Conservation (phyloP, 2,797 vertebrate genomes). For the Anguilla marmorata region DNA sequence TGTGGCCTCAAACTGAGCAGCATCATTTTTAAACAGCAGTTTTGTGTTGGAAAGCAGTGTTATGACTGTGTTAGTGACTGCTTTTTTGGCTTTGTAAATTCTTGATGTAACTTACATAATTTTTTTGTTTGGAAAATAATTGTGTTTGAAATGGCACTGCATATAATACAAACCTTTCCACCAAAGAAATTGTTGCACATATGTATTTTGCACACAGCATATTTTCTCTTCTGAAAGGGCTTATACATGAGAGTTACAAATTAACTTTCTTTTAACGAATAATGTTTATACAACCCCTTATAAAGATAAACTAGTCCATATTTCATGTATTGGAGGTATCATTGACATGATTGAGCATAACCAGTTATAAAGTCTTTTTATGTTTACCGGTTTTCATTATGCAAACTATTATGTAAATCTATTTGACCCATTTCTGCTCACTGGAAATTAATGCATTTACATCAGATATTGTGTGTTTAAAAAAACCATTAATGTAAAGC, state of each 20-base stretch:
- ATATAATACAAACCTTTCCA: no score
- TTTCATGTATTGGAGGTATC: neutral
- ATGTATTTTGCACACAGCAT: no score
- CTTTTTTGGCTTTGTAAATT: no score
- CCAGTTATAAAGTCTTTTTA: slow-evolving; percentile 4
- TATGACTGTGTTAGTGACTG: no score
- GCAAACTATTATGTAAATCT: slow-evolving; percentile 73
- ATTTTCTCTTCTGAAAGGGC: no score
- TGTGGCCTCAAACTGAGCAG: no score
- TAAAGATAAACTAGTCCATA: neutral
- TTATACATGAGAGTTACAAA: neutral
- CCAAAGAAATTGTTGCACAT: no score
- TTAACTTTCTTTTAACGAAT: neutral
- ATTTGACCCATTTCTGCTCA: slow-evolving; percentile 72
- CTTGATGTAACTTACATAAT: no score
- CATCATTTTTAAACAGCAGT: no score
- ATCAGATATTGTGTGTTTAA: slow-evolving; percentile 54
- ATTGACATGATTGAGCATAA: neutral
- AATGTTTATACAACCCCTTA: neutral
- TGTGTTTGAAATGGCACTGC: no score
- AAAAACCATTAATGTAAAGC: slow-evolving; percentile 56
- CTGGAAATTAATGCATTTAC: slow-evolving; percentile 75
- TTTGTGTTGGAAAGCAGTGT: no score
- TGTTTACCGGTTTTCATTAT: slow-evolving; percentile 67
- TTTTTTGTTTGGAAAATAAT: no score